A percentile compares a stretch with the other conserved stretches of the same genome.
These are phyloP conservation scores for Chaenogobius annularis DNA, from an alignment of 2,113 vertebrate genomes.

Conservation along the genomic window DNA sequence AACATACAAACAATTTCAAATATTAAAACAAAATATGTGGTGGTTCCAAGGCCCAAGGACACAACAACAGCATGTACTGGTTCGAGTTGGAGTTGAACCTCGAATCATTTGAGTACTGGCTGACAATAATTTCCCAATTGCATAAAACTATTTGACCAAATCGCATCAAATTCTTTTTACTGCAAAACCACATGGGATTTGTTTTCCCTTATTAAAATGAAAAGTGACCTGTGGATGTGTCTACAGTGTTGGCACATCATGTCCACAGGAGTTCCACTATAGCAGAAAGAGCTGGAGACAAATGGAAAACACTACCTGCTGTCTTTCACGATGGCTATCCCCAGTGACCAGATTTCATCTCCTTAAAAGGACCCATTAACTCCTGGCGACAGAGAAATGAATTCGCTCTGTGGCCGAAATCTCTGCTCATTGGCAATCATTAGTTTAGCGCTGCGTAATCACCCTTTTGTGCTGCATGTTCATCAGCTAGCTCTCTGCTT, in stretches of 20 bases:
- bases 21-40: too few relatives aligned
- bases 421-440: conserved; percentile 72
- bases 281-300: conserved; percentile 35
- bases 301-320: conserved; percentile 55
- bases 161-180: not conserved
- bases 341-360: conserved; percentile 67
- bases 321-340: conserved; percentile 52
- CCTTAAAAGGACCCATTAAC: conserved; percentile 73
- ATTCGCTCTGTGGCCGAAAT: conserved; percentile 63
- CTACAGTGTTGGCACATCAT: conserved; percentile 1
- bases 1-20: too few relatives aligned
- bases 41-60: too few relatives aligned
- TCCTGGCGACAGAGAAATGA: conserved; percentile 69
- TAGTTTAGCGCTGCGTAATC: conserved; percentile 75
- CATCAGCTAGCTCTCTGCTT: conserved; percentile 56
- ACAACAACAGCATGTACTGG: too few relatives aligned
- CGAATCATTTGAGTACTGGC: too few relatives aligned
- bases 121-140: not conserved
- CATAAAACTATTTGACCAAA: not conserved
- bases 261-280: not conserved
- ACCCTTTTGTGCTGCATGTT: conserved; percentile 62
- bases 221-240: not conserved
- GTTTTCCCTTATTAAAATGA: conserved; percentile 4
- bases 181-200: not conserved
- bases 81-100: too few relatives aligned